These are phyloP conservation scores for Ctenomys sociabilis DNA, from an alignment of 2,113 vertebrate genomes.

Conservation along the genomic window DNA sequence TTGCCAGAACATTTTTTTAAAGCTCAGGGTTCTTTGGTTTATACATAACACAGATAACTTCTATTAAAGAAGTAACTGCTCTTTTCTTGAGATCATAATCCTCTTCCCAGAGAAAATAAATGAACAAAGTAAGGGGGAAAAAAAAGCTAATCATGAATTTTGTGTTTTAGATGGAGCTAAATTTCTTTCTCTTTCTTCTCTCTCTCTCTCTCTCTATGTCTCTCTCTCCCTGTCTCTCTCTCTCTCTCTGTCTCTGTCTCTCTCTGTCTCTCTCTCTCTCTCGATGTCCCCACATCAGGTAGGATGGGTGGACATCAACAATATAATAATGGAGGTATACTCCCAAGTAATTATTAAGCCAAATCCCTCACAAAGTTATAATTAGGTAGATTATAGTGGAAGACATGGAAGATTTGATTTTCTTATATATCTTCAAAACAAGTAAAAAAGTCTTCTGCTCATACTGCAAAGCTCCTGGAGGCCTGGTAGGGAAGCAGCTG, in stretches of 20 bases:
- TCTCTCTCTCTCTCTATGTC: too few relatives aligned
- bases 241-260: too few relatives aligned
- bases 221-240: too few relatives aligned
- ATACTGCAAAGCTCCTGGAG: background rate
- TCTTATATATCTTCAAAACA: background rate
- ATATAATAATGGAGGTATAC: background rate
- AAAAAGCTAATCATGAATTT: background rate
- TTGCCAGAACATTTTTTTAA: background rate
- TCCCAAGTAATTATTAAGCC: background rate
- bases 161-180: background rate
- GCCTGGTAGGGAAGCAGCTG: background rate
- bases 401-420: conserved; percentile 14
- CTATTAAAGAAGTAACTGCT: background rate
- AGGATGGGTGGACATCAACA: conserved; percentile 10
- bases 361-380: background rate
- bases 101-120: background rate
- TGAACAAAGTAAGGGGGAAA: background rate
- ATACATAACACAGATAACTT: background rate
- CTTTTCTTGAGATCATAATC: conserved; percentile 13
- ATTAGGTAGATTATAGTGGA: background rate
- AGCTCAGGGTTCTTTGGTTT: background rate
- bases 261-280: too few relatives aligned
- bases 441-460: background rate
- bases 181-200: too few relatives aligned
- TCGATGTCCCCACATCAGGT: too few relatives aligned